phyloP scores from a whole-genome alignment of 2,797 vertebrate species.

The Sphenopsis melanotis region DNA sequence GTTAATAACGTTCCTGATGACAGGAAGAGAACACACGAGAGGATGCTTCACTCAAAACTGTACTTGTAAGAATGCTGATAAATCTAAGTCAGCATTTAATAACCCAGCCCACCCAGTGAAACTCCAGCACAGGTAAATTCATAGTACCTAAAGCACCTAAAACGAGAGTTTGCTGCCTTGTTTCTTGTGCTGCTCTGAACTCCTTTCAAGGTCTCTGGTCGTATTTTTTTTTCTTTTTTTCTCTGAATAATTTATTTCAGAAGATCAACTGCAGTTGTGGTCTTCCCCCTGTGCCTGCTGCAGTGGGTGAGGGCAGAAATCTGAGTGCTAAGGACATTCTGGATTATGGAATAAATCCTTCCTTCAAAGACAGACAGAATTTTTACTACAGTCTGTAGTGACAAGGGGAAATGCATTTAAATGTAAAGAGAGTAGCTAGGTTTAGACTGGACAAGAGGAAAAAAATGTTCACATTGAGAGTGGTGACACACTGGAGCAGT shows the following conservation, averaged over 20 bases:
- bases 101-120: neutral
- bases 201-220: neutral
- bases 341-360: neutral
- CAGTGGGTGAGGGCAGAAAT: neutral
- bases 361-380: neutral
- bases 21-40: neutral
- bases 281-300: neutral
- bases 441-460: neutral
- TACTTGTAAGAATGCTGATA: neutral
- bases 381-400: neutral
- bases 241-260: neutral
- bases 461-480: neutral
- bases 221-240: neutral
- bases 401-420: neutral
- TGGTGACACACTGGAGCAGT: neutral
- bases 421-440: neutral
- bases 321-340: neutral
- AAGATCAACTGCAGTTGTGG: neutral
- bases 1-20: neutral
- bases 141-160: neutral
- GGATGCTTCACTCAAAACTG: neutral
- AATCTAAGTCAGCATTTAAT: neutral
- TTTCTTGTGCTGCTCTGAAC: neutral
- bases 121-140: neutral
- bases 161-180: neutral